Conservation (phyloP, 2,113 vertebrate species). For the Clarias gariepinus region DNA sequence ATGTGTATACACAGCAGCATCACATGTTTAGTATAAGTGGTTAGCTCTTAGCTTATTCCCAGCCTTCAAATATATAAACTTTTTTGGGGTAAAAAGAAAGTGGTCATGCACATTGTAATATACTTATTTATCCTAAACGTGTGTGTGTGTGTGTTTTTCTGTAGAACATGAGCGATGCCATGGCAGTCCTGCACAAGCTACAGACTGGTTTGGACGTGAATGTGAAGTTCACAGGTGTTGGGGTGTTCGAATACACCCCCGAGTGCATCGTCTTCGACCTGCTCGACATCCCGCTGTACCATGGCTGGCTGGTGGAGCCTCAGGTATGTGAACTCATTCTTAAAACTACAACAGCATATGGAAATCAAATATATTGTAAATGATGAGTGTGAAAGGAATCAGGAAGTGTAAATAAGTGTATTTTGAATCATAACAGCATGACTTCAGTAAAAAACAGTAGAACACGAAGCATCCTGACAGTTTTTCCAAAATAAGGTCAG, state of each 20-base stretch:
- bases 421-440: background rate
- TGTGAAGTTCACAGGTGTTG: slow-evolving; percentile 94
- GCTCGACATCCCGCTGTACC: slow-evolving; percentile 96
- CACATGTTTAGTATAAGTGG: background rate
- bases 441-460: background rate
- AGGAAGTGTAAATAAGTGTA: background rate
- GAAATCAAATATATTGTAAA: background rate
- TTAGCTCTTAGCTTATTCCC: background rate
- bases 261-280: slow-evolving; percentile 99
- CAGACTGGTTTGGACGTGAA: slow-evolving; percentile 98
- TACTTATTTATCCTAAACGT: background rate
- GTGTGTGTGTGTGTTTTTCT: slow-evolving; percentile 14
- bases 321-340: slow-evolving; percentile 76
- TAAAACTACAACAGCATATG: background rate
- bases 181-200: slow-evolving; percentile 95
- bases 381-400: background rate
- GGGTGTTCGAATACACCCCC: slow-evolving; percentile 96
- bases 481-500: background rate
- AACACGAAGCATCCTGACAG: background rate
- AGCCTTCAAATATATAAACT: background rate
- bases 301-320: slow-evolving; percentile 97
- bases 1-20: background rate
- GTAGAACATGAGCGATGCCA: slow-evolving; percentile 98
- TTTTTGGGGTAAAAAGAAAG: background rate
- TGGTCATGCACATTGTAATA: background rate